Evolutionary conservation across 2,113 vertebrate genomes (phyloP), one percentile per base, ranked within the genome.

Genomic region (Entomyzon cyanotis): DNA sequence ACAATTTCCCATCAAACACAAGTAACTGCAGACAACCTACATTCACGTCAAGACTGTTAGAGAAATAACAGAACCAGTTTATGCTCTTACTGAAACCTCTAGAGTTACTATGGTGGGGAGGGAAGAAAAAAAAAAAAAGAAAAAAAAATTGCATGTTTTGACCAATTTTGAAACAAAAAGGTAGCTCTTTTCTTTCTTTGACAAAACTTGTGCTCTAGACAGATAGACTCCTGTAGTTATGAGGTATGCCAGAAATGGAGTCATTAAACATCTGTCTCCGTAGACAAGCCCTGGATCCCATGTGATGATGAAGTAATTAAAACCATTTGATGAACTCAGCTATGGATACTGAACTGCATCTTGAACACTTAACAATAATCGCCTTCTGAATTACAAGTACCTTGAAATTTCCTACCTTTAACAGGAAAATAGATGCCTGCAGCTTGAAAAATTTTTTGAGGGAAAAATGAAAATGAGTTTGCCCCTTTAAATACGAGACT

Each of bases 261-360:
- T 63, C 77, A 87, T 84, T 84, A 81, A 76, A 78, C 80, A 91
- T 31, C 73, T 94, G 84, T 64, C 56, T 82, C 70, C 47, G 18
- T 4, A 89, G 84, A 87, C 56, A 84, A 87, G 44, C 33, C 81
- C 87, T 87, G 69, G 56, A 68, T 84, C 47, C 28, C 78, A 56
- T 78, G 39, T 70, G 68, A 91, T 84, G 93, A 89, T 60, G 64
- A 63, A 87, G 78, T 91, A 96, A 95, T 95, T 91, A 94, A 91
- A 79, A 30, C 35, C 77, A 75, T 89, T 71, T 75, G 50, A 93
- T 41, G 44, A 91, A 67, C 35, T 44, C 69, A 52, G 65, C 62
- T 71, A 67, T 16, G 93, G 35, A n/a, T 3, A 42, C 77, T 33
- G 27, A 94, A 89, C 39, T 50, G 30, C 44, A 64, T 63, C 84